Evolutionary conservation across 1,140 invertebrate species (phyloP).

Genomic region (Leptinotarsa texana): DNA sequence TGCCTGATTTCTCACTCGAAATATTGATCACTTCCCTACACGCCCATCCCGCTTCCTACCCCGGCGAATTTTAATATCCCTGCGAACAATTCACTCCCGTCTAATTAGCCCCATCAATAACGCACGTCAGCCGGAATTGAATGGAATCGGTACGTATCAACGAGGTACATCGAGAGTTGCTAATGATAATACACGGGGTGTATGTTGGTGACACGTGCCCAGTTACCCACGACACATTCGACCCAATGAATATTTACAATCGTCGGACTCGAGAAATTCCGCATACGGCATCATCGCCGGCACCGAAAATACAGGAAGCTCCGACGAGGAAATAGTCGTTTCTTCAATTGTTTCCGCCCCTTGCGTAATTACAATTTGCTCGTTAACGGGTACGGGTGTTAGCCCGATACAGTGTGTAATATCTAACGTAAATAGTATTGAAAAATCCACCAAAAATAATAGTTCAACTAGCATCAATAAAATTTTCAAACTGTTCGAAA

Average conservation of each 20-base stretch:
- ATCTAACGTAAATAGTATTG: too few species aligned
- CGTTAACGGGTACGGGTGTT: background rate
- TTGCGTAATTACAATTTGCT: constrained; percentile 5
- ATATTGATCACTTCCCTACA: background rate
- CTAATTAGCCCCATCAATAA: constrained; percentile 27
- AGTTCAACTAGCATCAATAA: too few species aligned
- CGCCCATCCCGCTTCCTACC: too few species aligned
- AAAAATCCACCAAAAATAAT: too few species aligned
- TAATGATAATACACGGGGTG: constrained; percentile 18
- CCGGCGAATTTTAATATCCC: constrained; percentile 15
- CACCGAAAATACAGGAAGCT: constrained; percentile 4
- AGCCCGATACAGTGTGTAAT: background rate
- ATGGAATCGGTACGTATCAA: constrained; percentile 17
- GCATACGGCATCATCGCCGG: constrained; percentile 12
- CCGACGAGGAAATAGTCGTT: background rate
- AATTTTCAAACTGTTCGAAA: too few species aligned
- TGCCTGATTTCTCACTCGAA: too few species aligned
- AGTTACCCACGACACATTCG: constrained; percentile 26
- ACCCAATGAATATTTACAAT: constrained; percentile 22
- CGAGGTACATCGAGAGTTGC: constrained; percentile 12
- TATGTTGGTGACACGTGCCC: constrained; percentile 25
- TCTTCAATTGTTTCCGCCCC: constrained; percentile 17
- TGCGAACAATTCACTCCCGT: constrained; percentile 4
- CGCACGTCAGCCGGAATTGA: constrained; percentile 15
- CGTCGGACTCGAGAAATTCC: background rate